A percentile compares a stretch with the other conserved stretches of the same genome.
These are phyloP conservation scores for Numida meleagris DNA, from an alignment of 2,113 vertebrate genomes.

Conservation along the genomic window DNA sequence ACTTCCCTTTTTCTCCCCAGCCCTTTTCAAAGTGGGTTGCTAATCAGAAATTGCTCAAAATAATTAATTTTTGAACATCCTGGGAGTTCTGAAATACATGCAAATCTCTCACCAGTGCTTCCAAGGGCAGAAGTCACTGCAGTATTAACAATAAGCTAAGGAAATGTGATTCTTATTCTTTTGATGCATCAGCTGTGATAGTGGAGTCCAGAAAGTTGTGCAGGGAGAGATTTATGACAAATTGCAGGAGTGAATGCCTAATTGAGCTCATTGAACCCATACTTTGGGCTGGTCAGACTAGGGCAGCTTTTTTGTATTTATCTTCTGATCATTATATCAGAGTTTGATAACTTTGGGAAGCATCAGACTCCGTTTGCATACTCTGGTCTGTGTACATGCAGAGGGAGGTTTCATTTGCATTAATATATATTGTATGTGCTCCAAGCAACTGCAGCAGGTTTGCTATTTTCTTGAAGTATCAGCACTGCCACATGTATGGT, in stretches of 20 bases:
- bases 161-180: neutral
- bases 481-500: neutral
- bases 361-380: neutral
- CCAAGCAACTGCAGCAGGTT: neutral
- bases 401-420: neutral
- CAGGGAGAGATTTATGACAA: neutral
- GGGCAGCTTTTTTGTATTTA: neutral
- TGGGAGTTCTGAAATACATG: neutral
- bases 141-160: neutral
- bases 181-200: neutral
- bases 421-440: neutral
- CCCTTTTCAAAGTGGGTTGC: neutral
- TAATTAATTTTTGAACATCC: neutral
- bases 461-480: neutral
- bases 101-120: neutral
- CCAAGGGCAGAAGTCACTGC: neutral
- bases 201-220: neutral
- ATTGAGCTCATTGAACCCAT: neutral
- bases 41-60: constrained; percentile 3
- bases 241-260: accelerated
- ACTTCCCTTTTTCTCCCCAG: neutral
- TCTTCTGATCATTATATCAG: neutral
- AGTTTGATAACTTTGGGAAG: neutral
- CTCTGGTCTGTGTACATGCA: neutral
- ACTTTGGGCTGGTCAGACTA: neutral